A percentile compares a stretch with the other conserved stretches of the same genome.
These are phyloP conservation scores for Tenodera sinensis DNA, from an alignment of 2,888 invertebrate genomes.

Conservation along the genomic window DNA sequence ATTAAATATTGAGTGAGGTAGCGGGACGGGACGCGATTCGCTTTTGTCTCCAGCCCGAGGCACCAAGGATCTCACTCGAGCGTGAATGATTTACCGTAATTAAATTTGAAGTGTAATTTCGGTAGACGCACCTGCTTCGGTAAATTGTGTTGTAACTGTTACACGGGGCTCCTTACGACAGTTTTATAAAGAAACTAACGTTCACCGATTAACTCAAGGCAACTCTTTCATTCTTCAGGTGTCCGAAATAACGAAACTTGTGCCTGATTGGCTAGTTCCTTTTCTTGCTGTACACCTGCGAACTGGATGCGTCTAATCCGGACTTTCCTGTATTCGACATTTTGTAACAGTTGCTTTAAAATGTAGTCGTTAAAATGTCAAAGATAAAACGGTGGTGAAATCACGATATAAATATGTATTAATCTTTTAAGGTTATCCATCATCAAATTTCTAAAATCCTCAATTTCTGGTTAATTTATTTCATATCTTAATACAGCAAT, in stretches of 20 bases:
- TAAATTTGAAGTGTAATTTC: background rate
- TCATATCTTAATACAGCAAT: too few relatives aligned
- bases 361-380: background rate
- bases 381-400: background rate
- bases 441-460: too few relatives aligned
- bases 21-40: background rate
- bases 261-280: background rate
- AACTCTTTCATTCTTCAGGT: background rate
- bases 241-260: background rate
- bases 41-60: background rate
- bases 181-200: too few relatives aligned
- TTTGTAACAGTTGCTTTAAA: background rate
- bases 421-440: too few relatives aligned
- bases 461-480: too few relatives aligned
- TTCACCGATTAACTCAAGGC: background rate
- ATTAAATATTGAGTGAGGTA: background rate
- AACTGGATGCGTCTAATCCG: background rate
- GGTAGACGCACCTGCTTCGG: background rate
- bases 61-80: background rate
- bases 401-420: too few relatives aligned
- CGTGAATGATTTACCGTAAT: background rate
- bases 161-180: background rate
- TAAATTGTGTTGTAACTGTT: background rate
- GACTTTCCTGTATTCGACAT: background rate
- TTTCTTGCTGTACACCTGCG: background rate